Percentiles rank a stretch among this genome's conserved stretches.
Evolutionary conservation across 2,797 vertebrate species (phyloP).

Genomic region (Typhlichthys subterraneus): DNA sequence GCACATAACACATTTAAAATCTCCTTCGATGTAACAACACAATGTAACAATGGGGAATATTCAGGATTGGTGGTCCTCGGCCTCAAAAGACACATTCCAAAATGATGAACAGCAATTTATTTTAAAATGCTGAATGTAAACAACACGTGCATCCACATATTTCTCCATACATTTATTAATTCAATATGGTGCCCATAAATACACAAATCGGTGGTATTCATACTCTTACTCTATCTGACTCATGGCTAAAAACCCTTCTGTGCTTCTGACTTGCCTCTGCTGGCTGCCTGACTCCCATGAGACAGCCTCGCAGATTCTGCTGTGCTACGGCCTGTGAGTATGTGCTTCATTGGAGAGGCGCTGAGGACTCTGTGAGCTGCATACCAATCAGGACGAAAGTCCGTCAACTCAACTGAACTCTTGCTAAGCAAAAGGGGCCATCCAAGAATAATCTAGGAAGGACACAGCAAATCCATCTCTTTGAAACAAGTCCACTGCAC

Average conservation of each 20-base stretch:
- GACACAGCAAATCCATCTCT: constrained; percentile 17
- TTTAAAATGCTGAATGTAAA: too few relatives aligned
- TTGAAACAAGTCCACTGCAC: constrained; percentile 5
- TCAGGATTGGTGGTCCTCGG: too few relatives aligned
- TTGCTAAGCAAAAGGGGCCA: constrained; percentile 35
- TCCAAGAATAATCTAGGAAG: constrained; percentile 37
- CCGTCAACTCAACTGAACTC: constrained; percentile 50
- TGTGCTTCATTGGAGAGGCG: constrained; percentile 63
- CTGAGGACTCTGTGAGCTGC: constrained; percentile 60
- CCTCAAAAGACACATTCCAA: too few relatives aligned
- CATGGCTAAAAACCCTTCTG: constrained; percentile 10
- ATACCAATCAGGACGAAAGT: constrained; percentile 65
- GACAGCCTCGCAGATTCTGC: constrained; percentile 42
- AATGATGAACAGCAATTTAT: too few relatives aligned
- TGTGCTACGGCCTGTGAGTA: constrained; percentile 49
- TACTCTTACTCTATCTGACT: constrained; percentile 28
- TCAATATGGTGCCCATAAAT: too few relatives aligned
- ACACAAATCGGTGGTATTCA: constrained; percentile 1
- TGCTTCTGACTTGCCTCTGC: constrained; percentile 15
- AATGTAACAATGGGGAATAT: too few relatives aligned
- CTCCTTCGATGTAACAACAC: too few relatives aligned
- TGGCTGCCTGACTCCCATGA: constrained; percentile 40
- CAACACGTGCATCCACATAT: too few relatives aligned
- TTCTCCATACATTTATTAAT: background rate
- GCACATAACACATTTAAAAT: too few relatives aligned